Evolutionary conservation across 2,888 invertebrate genomes (phyloP), one percentile per base, ranked within the genome.

Genomic region (Agrochola circellaris): DNA sequence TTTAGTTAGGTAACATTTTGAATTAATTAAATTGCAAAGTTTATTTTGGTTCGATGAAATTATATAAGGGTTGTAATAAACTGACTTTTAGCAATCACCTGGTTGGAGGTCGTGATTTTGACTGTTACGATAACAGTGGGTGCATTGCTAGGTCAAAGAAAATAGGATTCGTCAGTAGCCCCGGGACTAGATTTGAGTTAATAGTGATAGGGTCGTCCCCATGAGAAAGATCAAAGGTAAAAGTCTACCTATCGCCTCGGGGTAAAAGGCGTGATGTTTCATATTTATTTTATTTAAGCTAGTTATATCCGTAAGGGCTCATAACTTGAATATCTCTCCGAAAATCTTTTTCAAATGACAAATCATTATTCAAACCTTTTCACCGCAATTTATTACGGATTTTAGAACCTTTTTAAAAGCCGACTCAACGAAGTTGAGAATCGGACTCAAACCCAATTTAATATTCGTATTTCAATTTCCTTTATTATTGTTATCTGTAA

Each of bases 381-480:
- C 67, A 71, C 69, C 79, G 56, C 73, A 77, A 81, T 77, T 77
- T 75, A 76, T 61, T 30, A 73, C 67, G 61, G 56, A 73, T 79
- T 75, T 77, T 67, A 70, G 70, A 81, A 76, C 77, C 71, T 76
- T 81, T 77, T 65, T n/a, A 70, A 72, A 80, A 75, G 30, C 74
- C 48, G 42, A 67, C 65, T 73, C 15, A 73, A 71, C 79, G 60
- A 74, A 82, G 77, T 70, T 80, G 73, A 66, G 75, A 77, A 77
- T 70, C 73, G 75, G 34, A 69, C 67, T 79, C 70, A 66, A 77
- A 79, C 71, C 66, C 80, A 79, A 85, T 84, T 85, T 74, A 75
- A 84, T 83, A 77, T 85, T 84, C 76, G 77, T 84, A 69, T 75
- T 84, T 56, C 77, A 82, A 87, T 87, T 85, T 82, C 81, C 80